Conservation (phyloP, 2,797 vertebrate genomes). For the Crenuchus spilurus region DNA sequence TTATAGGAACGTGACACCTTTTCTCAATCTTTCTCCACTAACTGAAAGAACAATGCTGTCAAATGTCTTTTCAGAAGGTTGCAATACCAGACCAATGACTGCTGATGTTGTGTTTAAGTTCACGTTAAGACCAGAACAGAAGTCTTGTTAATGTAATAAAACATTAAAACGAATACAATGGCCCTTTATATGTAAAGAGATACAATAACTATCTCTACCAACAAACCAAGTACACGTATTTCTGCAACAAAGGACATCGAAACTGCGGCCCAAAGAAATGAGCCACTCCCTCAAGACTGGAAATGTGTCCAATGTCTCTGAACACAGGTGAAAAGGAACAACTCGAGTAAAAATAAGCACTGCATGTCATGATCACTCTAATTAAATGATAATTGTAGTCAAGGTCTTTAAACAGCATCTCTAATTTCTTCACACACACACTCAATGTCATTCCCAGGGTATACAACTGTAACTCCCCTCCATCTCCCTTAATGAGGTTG, state of each 20-base stretch:
- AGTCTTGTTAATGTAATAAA: no score
- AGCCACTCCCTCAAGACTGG: slow-evolving; percentile 28
- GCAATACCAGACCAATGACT: not conserved
- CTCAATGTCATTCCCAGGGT: slow-evolving; percentile 10
- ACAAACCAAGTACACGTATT: slow-evolving; percentile 3
- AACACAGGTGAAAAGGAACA: slow-evolving; percentile 23
- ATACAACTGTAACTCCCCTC: slow-evolving; percentile 35
- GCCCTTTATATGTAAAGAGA: no score
- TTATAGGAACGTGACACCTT: slow-evolving; percentile 12
- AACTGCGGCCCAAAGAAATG: not conserved
- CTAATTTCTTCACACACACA: slow-evolving; percentile 37
- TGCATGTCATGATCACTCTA: slow-evolving; percentile 33
- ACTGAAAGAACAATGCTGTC: not conserved
- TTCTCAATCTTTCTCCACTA: not conserved
- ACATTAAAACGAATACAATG: no score
- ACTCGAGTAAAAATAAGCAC: slow-evolving; percentile 31
- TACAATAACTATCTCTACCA: not conserved
- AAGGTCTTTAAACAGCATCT: slow-evolving; percentile 40
- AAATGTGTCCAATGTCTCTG: slow-evolving; percentile 16
- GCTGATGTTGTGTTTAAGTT: not conserved
- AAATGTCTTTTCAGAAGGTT: not conserved
- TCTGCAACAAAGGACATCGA: slow-evolving; percentile 24
- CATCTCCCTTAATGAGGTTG: slow-evolving; percentile 50
- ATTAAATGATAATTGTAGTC: slow-evolving; percentile 50
- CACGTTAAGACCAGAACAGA: not conserved